These are phyloP conservation scores for Xiphophorus hellerii DNA, from an alignment of 2,113 vertebrate species.

Conservation along the genomic window DNA sequence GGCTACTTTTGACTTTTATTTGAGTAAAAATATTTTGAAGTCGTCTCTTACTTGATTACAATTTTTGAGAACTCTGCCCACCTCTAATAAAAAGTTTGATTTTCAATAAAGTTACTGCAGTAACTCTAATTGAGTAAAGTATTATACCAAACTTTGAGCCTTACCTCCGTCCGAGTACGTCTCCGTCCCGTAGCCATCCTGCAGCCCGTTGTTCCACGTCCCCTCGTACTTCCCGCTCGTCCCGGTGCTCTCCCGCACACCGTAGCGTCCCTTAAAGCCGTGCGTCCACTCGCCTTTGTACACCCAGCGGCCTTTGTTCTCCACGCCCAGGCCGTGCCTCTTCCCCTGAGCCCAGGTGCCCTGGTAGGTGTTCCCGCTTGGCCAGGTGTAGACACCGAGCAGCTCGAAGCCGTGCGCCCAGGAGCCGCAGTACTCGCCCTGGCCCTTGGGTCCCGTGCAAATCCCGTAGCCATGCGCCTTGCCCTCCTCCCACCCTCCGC, in stretches of 20 bases:
- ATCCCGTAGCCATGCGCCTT: constrained; percentile 99
- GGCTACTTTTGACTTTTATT: too few species aligned
- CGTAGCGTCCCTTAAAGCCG: constrained; percentile 99
- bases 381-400: constrained; percentile 98
- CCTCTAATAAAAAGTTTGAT: too few species aligned
- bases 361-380: constrained; percentile 98
- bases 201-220: constrained; percentile 98
- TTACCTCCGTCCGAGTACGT: constrained; percentile 99
- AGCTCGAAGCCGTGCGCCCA: constrained; percentile 99
- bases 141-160: constrained; percentile 35
- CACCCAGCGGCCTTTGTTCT: constrained; percentile 99
- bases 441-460: constrained; percentile 98
- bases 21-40: too few species aligned
- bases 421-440: constrained; percentile 97
- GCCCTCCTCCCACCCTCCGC: constrained; percentile 99
- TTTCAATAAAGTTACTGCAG: too few species aligned
- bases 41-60: too few species aligned
- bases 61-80: too few species aligned
- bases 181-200: constrained; percentile 98
- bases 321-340: constrained; percentile 95
- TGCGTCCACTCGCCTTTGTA: constrained; percentile 99
- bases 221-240: constrained; percentile 97
- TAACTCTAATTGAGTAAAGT: too few species aligned
- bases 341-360: constrained; percentile 99
- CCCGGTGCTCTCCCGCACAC: constrained; percentile 93